phyloP scores from a whole-genome alignment of 2,797 vertebrate genomes.

The Gorsachius magnificus region DNA sequence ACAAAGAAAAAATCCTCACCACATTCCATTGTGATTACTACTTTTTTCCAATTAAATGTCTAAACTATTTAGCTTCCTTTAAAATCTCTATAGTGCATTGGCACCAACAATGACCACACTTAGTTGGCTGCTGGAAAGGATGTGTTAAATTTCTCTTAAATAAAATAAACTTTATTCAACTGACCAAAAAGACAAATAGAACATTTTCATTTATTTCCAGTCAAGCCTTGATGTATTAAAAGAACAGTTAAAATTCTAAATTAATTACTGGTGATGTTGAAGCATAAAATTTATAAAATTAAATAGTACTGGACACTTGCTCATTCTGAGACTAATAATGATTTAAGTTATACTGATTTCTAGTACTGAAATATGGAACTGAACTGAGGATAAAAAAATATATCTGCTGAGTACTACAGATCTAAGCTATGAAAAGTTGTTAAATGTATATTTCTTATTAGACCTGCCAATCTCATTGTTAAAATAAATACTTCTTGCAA shows the following conservation, averaged over 20 bases:
- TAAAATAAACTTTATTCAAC: neutral
- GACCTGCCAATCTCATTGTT: constrained; percentile 35
- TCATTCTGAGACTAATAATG: constrained; percentile 4
- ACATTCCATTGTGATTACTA: neutral
- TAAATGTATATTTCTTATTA: constrained; percentile 31
- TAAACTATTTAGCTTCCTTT: neutral
- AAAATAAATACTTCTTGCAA: constrained; percentile 63
- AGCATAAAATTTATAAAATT: neutral
- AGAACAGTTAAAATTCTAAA: neutral
- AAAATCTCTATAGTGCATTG: neutral
- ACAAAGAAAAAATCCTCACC: neutral
- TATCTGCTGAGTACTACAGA: constrained; percentile 41
- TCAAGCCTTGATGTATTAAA: neutral
- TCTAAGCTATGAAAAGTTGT: neutral
- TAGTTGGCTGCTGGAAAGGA: neutral
- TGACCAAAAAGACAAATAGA: neutral
- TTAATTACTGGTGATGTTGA: neutral
- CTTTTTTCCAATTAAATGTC: neutral
- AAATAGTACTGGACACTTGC: neutral
- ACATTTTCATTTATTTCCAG: neutral
- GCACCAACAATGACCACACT: neutral
- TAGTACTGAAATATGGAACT: constrained; percentile 7
- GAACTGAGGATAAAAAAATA: neutral
- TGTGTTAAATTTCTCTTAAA: neutral
- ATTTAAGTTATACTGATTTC: neutral